Evolutionary conservation across 2,888 invertebrate genomes (phyloP).

Genomic region (Cephalotes varians): DNA sequence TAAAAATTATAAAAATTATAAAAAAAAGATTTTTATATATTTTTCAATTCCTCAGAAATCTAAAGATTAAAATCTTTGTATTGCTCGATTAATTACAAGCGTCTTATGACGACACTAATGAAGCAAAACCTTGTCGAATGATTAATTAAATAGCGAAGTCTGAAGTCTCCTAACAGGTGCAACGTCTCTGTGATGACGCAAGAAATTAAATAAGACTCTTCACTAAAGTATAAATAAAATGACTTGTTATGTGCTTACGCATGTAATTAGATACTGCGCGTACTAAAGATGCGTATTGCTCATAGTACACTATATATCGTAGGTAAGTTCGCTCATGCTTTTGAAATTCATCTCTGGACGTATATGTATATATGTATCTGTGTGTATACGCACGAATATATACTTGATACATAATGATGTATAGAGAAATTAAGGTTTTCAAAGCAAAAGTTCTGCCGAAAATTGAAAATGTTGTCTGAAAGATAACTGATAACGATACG

Average conservation of each 20-base stretch:
- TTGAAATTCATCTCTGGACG: neutral
- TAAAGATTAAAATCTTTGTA: neutral
- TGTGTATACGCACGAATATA: neutral
- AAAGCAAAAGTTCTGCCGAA: neutral
- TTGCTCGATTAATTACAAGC: slow-evolving; percentile 10
- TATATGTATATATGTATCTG: neutral
- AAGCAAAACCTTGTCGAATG: neutral
- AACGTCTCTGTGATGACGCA: neutral
- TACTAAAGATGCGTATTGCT: neutral
- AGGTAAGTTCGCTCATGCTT: neutral
- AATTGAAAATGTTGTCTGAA: neutral
- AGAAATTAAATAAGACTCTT: slow-evolving; percentile 21
- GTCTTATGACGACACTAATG: neutral
- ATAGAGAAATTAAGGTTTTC: neutral
- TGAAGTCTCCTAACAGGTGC: neutral
- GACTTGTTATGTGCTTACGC: neutral
- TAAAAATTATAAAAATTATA: too few species aligned
- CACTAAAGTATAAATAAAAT: slow-evolving; percentile 1
- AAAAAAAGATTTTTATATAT: neutral
- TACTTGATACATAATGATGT: neutral
- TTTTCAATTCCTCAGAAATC: neutral
- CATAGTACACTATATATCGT: neutral
- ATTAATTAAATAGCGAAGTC: slow-evolving; percentile 15
- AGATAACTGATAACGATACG: neutral
- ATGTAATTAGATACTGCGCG: neutral